phyloP scores from a whole-genome alignment of 2,888 invertebrate genomes.

The Ramazzottius varieornatus region DNA sequence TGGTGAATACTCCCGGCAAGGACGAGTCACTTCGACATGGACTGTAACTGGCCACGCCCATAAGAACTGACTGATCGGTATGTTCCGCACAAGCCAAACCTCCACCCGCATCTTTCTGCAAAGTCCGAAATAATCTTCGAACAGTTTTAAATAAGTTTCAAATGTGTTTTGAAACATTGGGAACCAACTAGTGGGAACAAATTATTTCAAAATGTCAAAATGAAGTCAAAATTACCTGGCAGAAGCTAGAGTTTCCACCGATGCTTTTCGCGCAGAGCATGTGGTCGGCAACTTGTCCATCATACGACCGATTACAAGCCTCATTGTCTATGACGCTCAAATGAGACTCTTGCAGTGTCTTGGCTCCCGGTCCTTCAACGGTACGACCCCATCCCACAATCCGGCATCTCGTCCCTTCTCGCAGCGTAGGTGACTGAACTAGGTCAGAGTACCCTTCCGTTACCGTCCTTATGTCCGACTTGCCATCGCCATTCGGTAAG shows the following conservation, averaged over 20 bases:
- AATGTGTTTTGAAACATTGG: no score
- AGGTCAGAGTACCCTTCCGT: not conserved
- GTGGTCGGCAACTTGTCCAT: not conserved
- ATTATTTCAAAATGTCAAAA: no score
- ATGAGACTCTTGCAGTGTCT: not conserved
- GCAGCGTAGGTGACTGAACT: not conserved
- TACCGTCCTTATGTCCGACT: not conserved
- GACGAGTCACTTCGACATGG: not conserved
- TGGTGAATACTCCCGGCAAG: not conserved
- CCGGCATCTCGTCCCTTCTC: not conserved
- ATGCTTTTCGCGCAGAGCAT: not conserved
- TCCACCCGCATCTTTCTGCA: not conserved
- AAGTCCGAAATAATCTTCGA: not conserved
- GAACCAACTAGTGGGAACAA: no score
- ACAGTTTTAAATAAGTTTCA: not conserved
- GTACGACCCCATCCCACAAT: not conserved
- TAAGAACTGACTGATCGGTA: not conserved
- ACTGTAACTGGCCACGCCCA: slow-evolving; percentile 4
- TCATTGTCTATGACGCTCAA: not conserved
- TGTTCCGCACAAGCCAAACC: slow-evolving; percentile 3
- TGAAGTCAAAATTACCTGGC: slow-evolving; percentile 2
- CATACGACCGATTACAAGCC: not conserved
- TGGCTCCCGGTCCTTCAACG: not conserved
- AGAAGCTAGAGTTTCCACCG: not conserved
- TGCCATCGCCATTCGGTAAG: not conserved